phyloP scores from a whole-genome alignment of 2,797 vertebrate species.

The Mus minutoides region DNA sequence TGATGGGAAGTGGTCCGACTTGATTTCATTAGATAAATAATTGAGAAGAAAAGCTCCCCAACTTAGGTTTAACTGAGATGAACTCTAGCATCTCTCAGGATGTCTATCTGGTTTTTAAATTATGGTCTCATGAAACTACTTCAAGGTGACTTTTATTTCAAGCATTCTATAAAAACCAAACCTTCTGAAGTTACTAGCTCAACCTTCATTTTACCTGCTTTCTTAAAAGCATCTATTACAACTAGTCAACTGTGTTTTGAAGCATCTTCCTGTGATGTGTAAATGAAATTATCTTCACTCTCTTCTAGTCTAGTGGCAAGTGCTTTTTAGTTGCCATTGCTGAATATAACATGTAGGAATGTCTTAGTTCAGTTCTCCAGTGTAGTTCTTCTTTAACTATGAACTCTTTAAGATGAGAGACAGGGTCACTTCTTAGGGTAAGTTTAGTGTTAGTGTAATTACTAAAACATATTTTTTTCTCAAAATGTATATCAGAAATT shows the following conservation, averaged over 20 bases:
- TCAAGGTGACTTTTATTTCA: background rate
- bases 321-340: background rate
- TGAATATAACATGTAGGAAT: background rate
- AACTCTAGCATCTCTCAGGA: background rate
- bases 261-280: background rate
- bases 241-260: background rate
- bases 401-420: background rate
- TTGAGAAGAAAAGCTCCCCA: background rate
- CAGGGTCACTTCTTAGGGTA: background rate
- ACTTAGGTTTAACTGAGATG: background rate
- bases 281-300: background rate
- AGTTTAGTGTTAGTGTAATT: constrained; percentile 1
- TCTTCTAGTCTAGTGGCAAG: background rate
- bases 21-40: background rate
- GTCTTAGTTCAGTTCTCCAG: background rate
- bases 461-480: background rate
- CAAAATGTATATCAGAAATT: background rate
- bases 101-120: background rate
- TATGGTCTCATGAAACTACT: background rate
- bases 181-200: background rate
- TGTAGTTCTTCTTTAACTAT: background rate
- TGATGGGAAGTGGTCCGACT: background rate
- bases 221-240: constrained; percentile 2
- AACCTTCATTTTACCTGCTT: background rate
- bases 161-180: background rate